Base-by-base conservation (phyloP, 2,113 vertebrate species). In the Brachyhypopomus gauderio region DNA sequence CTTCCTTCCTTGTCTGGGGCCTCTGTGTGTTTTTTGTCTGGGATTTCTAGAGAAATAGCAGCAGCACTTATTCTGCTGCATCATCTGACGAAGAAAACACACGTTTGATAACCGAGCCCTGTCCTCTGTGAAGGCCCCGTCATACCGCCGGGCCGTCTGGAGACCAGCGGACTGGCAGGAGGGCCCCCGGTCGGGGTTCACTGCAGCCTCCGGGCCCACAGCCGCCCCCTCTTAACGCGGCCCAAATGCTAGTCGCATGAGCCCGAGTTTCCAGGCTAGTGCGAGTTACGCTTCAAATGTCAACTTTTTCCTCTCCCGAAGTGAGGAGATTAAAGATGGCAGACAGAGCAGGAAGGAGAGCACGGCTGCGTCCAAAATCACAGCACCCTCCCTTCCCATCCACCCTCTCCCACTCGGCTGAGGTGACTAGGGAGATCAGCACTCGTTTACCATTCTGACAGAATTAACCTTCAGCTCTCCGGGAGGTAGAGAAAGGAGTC, bases 231-330 rank as follows among this genome's bases (percentile, higher is more conserved):
- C 59, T 72, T 72, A 80, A 81, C 20, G 20, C 59, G 55, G 72
- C 72, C 77, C 67, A 83, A 83, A 80, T 66, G 60, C 34, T 81
- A 70, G 78, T 78, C 30, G 22, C 81, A 81, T 30, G 58, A 76
- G 62, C 58, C 60, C 45, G 83, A 83, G 77, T 86, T 86, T 86
- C 81, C 85, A 83, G 75, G 66, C 79, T 78, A 86, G 63, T 73
- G 36, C 62, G 67, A 80, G 73, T 78, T 80, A 80, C 80, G 67
- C 81, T 75, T 83, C 80, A 86, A 86, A 83, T 80, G 81, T 83
- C 81, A 83, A 66, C 67, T 58, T 86, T 83, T 83, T 83, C 81
- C 85, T 79, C 75, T 85, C 78, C 72, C 34, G 79, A 85, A 78
- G 67, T 73, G 81, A 52, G 77, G 62, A 77, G 81, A 83, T 83